Percentiles rank a stretch among this genome's conserved stretches.
Conservation (phyloP, 2,888 invertebrate species). For the Trichogramma dendrolimi region DNA sequence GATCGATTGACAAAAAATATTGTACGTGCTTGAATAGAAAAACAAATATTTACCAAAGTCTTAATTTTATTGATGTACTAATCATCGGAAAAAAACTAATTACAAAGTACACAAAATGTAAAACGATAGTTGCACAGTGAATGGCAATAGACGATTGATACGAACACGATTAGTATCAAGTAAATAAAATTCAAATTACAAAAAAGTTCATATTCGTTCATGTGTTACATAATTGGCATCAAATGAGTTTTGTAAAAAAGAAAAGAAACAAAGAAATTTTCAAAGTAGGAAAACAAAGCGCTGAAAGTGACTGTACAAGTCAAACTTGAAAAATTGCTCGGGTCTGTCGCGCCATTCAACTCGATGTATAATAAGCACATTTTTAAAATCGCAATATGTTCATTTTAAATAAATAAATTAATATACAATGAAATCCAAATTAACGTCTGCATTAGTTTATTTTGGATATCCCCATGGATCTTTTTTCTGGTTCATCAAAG, state of each 20-base stretch:
- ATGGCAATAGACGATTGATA: too few species aligned
- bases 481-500: conserved; percentile 69
- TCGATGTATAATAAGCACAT: conserved; percentile 26
- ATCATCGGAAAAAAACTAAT: too few species aligned
- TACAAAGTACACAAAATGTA: too few species aligned
- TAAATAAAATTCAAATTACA: conserved; percentile 33
- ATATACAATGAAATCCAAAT: conserved; percentile 21
- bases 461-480: conserved; percentile 76
- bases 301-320: conserved; percentile 9
- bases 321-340: conserved; percentile 19
- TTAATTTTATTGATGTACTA: too few species aligned
- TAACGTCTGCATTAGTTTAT: conserved; percentile 29
- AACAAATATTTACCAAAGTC: too few species aligned
- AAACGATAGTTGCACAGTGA: too few species aligned
- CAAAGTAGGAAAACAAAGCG: too few species aligned
- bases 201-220: conserved; percentile 51
- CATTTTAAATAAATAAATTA: conserved; percentile 10
- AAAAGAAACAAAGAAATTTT: conserved; percentile 7
- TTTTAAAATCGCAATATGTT: conserved; percentile 21
- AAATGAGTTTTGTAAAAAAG: conserved; percentile 49
- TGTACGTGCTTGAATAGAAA: too few species aligned
- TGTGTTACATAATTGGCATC: conserved; percentile 45
- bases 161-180: too few species aligned
- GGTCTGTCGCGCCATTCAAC: conserved; percentile 13
- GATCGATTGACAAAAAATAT: too few species aligned